Evolutionary conservation across 2,888 invertebrate species (phyloP).

Genomic region (Leptinotarsa juncta): DNA sequence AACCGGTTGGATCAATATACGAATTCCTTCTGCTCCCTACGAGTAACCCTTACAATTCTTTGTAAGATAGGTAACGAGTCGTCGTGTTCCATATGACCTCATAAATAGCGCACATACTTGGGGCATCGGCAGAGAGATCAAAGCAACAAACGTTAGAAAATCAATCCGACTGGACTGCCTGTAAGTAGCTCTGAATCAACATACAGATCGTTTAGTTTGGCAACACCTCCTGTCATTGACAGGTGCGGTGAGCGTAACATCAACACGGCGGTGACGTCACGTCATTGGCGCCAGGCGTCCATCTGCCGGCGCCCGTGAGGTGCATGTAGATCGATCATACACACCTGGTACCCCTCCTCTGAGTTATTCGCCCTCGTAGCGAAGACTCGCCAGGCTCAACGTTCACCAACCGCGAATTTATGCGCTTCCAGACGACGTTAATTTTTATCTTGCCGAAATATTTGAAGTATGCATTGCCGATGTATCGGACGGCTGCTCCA

Average conservation of each 20-base stretch:
- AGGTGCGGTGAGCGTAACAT: conserved; percentile 46
- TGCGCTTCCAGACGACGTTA: conserved; percentile 1
- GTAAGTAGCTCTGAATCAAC: not conserved
- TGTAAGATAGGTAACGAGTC: too few species aligned
- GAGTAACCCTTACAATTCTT: too few species aligned
- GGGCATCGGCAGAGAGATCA: too few species aligned
- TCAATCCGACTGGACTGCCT: too few species aligned
- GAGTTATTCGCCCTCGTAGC: not conserved
- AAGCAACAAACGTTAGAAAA: too few species aligned
- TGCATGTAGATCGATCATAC: conserved; percentile 62
- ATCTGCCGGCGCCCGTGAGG: conserved; percentile 62
- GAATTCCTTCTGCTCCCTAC: too few species aligned
- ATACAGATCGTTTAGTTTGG: conserved; percentile 14
- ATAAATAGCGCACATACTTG: too few species aligned
- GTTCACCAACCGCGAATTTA: conserved; percentile 1
- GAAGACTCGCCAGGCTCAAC: conserved; percentile 6
- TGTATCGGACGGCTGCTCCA: not conserved
- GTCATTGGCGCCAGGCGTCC: conserved; percentile 61
- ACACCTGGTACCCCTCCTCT: conserved; percentile 35
- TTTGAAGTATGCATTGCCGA: not conserved
- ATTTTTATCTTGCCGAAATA: conserved; percentile 17
- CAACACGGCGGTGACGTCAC: conserved; percentile 56
- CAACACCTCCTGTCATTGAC: conserved; percentile 23
- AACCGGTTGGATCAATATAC: too few species aligned
- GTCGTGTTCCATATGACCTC: too few species aligned